Conservation (phyloP, 2,888 invertebrate species). For the Drosophila falleni region DNA sequence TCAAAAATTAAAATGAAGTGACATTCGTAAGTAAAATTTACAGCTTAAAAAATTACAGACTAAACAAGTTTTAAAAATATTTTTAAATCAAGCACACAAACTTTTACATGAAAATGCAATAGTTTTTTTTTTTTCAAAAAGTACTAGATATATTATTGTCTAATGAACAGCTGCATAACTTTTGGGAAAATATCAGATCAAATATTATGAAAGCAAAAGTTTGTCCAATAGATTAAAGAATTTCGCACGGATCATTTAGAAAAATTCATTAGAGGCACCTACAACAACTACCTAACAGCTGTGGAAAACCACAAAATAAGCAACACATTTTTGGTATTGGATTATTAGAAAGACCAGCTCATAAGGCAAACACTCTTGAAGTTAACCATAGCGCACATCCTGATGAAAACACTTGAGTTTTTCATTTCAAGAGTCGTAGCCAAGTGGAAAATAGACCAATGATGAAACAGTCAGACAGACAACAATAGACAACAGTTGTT, state of each 20-base stretch:
- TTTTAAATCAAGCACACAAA: neutral
- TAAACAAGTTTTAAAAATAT: neutral
- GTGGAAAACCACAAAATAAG: constrained; percentile 73
- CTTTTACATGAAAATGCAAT: neutral
- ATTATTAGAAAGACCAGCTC: constrained; percentile 36
- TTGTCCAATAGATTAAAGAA: constrained; percentile 8
- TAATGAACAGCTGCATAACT: neutral
- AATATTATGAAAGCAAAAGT: constrained; percentile 12
- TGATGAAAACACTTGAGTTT: constrained; percentile 67
- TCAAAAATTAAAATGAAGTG: neutral
- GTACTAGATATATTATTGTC: neutral
- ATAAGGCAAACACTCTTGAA: constrained; percentile 28
- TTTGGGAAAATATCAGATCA: neutral
- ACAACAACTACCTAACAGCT: constrained; percentile 38
- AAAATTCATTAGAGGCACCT: constrained; percentile 33
- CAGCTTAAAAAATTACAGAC: neutral
- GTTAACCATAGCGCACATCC: constrained; percentile 54
- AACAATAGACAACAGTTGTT: constrained; percentile 65
- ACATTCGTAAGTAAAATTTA: neutral
- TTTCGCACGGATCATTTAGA: neutral
- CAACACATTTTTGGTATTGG: constrained; percentile 69
- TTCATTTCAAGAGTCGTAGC: constrained; percentile 48
- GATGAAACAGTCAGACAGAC: constrained; percentile 41
- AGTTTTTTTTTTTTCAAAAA: neutral
- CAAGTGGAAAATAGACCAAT: constrained; percentile 70